Evolutionary conservation across 1,140 invertebrate genomes (phyloP), one percentile per base, ranked within the genome.

Genomic region (Campoletis sonorensis): DNA sequence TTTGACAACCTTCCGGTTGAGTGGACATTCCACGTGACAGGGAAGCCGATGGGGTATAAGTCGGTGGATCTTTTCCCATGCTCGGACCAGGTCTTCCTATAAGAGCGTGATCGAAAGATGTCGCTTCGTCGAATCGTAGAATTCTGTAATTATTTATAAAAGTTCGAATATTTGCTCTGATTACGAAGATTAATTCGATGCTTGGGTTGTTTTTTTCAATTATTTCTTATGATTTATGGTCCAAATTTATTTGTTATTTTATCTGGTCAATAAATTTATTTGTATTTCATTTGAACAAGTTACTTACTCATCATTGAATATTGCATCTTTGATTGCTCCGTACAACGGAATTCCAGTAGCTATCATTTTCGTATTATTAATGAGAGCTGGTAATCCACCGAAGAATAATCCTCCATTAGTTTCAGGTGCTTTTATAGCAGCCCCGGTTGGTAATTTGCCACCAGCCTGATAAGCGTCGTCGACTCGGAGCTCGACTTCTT

Each of bases 311-410:
- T 96, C 94, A 87, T 97, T 96, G 81, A 97, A 95, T 79, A 97
- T 94, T 21, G 96, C 94, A 91, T 98, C 96, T 84, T 95, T 95
- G 26, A 98, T 95, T 8, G 96, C 95, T 37, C 97, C 97, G 79
- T 93, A 92, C 10, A 96, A 90, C 70, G 93, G 92, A 64, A 90
- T 85, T 26, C 87, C 92, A 0, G 93, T 94, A 0, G 93, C 91
- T 5, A 93, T 92, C 88, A 94, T 92, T 45, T 92, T 92, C 11
- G 92, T 92, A 58, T 92, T 92, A 76, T 93, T 92, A 16, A 94
- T 92, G 67, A 92, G 89, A 21, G 89, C 82, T 1, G 94, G 94
- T 16, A 95, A 87, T 1, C 96, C 96, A 54, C 96, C 96, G 82
- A 97, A 92, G 87, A 92, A 94, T 23, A 94, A 81, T 4, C 94